Conservation (phyloP, 2,113 vertebrate species). For the Eulemur rufifrons region DNA sequence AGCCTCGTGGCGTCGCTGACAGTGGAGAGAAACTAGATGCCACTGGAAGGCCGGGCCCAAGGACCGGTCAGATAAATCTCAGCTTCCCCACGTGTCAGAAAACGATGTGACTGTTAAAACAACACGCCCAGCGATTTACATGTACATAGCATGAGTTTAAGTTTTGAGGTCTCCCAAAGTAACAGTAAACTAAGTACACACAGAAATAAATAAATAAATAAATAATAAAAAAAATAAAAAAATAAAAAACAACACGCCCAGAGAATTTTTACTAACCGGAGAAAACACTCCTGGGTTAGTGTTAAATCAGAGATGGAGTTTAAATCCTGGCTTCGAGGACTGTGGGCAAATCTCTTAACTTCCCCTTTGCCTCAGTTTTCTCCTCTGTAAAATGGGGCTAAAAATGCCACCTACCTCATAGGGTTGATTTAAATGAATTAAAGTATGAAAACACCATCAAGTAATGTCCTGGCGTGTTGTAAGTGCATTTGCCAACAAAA, state of each 20-base stretch:
- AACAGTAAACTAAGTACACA: no score
- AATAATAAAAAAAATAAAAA: no score
- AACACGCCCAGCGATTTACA: not conserved
- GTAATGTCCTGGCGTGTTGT: no score
- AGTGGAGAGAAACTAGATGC: not conserved
- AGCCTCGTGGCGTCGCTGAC: accelerated
- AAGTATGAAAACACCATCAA: not conserved
- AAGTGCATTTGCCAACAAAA: not conserved
- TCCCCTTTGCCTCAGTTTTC: not conserved
- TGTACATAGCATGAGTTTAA: no score
- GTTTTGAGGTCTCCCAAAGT: no score
- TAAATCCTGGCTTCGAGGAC: not conserved
- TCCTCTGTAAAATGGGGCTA: not conserved
- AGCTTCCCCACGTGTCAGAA: no score
- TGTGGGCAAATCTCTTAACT: not conserved
- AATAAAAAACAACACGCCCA: not conserved
- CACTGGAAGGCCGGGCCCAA: no score
- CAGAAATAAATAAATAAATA: no score
- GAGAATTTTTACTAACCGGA: not conserved
- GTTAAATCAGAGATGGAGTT: not conserved
- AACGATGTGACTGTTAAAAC: not conserved
- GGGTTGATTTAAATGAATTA: not conserved
- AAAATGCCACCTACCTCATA: not conserved
- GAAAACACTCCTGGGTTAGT: not conserved
- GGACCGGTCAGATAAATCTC: no score